Percentiles rank a stretch among this genome's conserved stretches.
phyloP scores from a whole-genome alignment of 2,888 invertebrate species.

The Ceratothoa steindachneri region DNA sequence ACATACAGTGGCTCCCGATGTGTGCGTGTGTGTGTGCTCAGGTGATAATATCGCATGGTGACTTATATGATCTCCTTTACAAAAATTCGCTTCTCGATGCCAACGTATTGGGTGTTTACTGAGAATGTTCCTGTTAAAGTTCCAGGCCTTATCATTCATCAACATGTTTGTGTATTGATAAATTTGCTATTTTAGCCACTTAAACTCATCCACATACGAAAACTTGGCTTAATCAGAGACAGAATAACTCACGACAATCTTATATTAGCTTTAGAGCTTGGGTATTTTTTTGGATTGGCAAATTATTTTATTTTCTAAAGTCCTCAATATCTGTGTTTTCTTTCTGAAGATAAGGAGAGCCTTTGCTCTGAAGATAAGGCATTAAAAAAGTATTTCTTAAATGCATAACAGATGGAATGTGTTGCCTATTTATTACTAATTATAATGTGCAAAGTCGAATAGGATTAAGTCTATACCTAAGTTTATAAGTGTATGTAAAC shows the following conservation, averaged over 20 bases:
- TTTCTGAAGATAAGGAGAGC: no score
- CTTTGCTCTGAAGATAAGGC: not conserved
- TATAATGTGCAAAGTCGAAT: no score
- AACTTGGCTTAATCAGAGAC: no score
- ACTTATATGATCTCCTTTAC: not conserved
- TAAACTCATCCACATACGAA: no score
- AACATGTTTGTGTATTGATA: not conserved
- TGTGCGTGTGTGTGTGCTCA: conserved; percentile 8
- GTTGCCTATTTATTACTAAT: not conserved
- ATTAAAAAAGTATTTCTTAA: not conserved
- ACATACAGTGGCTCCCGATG: not conserved
- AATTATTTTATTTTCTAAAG: no score
- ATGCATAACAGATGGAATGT: not conserved
- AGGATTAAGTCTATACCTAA: no score
- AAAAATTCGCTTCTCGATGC: not conserved
- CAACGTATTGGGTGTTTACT: not conserved
- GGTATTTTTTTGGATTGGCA: no score
- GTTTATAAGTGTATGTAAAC: no score
- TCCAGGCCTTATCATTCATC: not conserved
- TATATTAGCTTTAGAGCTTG: no score
- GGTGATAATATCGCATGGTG: not conserved
- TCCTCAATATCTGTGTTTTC: no score
- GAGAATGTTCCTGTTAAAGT: not conserved
- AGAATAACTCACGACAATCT: not conserved
- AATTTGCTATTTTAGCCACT: not conserved